Evolutionary conservation across 2,797 vertebrate species (phyloP).

Genomic region (Bufotes viridis): DNA sequence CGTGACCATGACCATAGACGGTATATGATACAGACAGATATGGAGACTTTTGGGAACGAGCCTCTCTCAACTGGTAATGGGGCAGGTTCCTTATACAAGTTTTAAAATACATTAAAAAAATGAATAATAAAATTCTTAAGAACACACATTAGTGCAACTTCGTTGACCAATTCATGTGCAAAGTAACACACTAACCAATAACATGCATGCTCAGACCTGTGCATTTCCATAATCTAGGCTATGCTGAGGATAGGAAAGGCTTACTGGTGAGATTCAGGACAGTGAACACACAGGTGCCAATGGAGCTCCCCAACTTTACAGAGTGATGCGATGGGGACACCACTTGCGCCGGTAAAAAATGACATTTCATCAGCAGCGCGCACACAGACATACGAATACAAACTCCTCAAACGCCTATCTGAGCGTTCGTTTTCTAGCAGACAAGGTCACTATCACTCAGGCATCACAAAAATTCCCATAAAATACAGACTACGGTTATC

Average conservation of each 20-base stretch:
- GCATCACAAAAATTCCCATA: not conserved
- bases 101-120: conserved; percentile 38
- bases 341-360: conserved; percentile 20
- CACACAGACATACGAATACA: conserved; percentile 46
- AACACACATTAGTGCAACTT: conserved; percentile 49
- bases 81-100: conserved; percentile 25
- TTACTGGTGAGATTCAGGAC: conserved; percentile 47
- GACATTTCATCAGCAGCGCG: conserved; percentile 28
- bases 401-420: conserved; percentile 30
- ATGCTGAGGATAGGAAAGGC: conserved; percentile 41
- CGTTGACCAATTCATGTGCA: conserved; percentile 52
- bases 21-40: conserved; percentile 3
- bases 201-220: conserved; percentile 50
- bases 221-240: conserved; percentile 49
- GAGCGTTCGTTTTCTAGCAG: conserved; percentile 16
- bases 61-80: not conserved
- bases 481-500: conserved; percentile 1
- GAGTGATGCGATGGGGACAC: not conserved
- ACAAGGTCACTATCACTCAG: conserved; percentile 8
- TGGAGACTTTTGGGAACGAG: conserved; percentile 21
- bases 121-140: not conserved
- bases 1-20: not conserved
- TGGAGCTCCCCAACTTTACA: not conserved
- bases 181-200: conserved; percentile 47
- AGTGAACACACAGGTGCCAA: conserved; percentile 35